Evolutionary conservation across 2,888 invertebrate species (phyloP).

Genomic region (Melolontha melolontha): DNA sequence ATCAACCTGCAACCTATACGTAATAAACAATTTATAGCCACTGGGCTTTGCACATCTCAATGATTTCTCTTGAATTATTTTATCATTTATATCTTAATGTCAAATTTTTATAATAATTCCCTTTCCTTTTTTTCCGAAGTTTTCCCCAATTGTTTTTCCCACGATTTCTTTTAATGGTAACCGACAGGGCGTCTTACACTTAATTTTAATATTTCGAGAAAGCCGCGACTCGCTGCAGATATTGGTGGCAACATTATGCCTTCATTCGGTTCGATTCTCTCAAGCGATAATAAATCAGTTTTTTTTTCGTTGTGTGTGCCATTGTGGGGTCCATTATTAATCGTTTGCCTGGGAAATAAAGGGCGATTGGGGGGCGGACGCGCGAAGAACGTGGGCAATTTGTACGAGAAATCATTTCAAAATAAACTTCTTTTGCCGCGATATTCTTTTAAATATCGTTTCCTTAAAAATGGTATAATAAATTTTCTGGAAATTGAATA

Average conservation of each 20-base stretch:
- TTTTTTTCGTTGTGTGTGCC: slow-evolving; percentile 59
- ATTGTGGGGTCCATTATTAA: slow-evolving; percentile 62
- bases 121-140: not conserved
- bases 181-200: slow-evolving; percentile 45
- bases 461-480: too few relatives aligned
- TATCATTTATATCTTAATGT: too few relatives aligned
- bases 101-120: not conserved
- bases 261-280: slow-evolving; percentile 12
- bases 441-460: too few relatives aligned
- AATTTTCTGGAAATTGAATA: too few relatives aligned
- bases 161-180: slow-evolving; percentile 20
- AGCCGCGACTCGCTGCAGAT: slow-evolving; percentile 49
- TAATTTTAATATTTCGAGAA: slow-evolving; percentile 59
- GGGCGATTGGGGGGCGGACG: not conserved
- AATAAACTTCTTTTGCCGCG: not conserved
- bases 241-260: slow-evolving; percentile 56
- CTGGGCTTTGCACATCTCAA: too few relatives aligned
- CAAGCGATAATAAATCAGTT: slow-evolving; percentile 60
- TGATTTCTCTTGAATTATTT: too few relatives aligned
- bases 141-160: too few relatives aligned
- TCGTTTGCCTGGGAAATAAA: slow-evolving; percentile 58
- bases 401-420: not conserved
- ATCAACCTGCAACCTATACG: too few relatives aligned
- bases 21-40: too few relatives aligned
- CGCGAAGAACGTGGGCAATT: not conserved